These are phyloP conservation scores for Epizoanthus rinbou DNA, from an alignment of 92 coral and sea anemone genomes.

Conservation along the genomic window DNA sequence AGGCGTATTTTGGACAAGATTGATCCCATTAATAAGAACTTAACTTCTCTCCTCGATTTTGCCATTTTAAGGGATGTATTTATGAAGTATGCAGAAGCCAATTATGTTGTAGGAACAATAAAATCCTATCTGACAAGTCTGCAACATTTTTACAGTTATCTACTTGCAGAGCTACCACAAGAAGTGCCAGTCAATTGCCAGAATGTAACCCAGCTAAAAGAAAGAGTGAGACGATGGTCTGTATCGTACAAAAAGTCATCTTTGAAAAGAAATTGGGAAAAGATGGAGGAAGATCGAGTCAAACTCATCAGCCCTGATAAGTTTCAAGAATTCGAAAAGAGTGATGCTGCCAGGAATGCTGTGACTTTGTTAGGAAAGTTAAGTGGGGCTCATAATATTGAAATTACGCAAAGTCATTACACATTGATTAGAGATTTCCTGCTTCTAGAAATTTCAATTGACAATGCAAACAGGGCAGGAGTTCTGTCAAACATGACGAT, in stretches of 20 bases:
- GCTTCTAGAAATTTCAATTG: constrained; percentile 55
- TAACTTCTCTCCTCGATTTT: constrained; percentile 33
- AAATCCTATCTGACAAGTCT: constrained; percentile 39
- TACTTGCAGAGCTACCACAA: constrained; percentile 34
- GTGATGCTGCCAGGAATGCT: constrained; percentile 56
- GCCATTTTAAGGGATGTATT: constrained; percentile 29
- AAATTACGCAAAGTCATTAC: constrained; percentile 52
- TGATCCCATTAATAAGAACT: constrained; percentile 12
- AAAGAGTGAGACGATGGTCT: constrained; percentile 32
- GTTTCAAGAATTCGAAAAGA: constrained; percentile 49
- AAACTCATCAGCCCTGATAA: constrained; percentile 44
- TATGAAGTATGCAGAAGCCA: constrained; percentile 26
- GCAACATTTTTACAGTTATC: constrained; percentile 30
- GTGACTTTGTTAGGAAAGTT: constrained; percentile 50
- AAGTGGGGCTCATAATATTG: constrained; percentile 30
- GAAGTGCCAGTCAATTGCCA: constrained; percentile 17
- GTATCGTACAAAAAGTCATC: constrained; percentile 45
- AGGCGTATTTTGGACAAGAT: constrained; percentile 33
- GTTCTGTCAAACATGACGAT: constrained; percentile 61
- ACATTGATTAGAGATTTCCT: constrained; percentile 56
- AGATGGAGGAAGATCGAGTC: constrained; percentile 54
- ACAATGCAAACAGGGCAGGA: constrained; percentile 66
- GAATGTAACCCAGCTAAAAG: background rate
- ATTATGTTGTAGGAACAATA: constrained; percentile 36
- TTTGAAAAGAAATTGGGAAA: constrained; percentile 53